A percentile compares a stretch with the other conserved stretches of the same genome.
Evolutionary conservation across 1,140 invertebrate genomes (phyloP).

Genomic region (Aphidius gifuensis): DNA sequence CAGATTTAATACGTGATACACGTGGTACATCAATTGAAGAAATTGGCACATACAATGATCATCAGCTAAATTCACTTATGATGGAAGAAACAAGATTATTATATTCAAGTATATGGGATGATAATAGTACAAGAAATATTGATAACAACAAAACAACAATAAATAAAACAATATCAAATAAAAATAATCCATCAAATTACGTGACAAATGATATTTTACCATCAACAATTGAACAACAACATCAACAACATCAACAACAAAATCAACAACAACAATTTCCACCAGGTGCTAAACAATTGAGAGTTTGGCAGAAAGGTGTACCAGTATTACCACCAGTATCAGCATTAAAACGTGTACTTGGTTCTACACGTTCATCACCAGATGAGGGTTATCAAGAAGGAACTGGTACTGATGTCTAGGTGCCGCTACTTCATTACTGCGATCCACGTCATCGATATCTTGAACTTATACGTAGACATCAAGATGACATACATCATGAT

Average conservation of each 20-base stretch:
- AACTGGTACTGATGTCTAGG: conserved; percentile 85
- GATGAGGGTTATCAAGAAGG: conserved; percentile 91
- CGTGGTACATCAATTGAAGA: conserved; percentile 41
- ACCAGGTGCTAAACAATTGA: conserved; percentile 70
- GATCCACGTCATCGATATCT: conserved; percentile 43
- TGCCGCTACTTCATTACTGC: conserved; percentile 48
- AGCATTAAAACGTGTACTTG: conserved; percentile 73
- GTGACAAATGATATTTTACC: conserved; percentile 73
- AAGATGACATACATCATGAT: conserved; percentile 27
- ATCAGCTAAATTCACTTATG: conserved; percentile 52
- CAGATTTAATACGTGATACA: conserved; percentile 79
- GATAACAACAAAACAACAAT: conserved; percentile 8
- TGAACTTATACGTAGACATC: conserved; percentile 43
- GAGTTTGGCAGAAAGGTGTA: conserved; percentile 81
- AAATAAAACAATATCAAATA: conserved; percentile 28
- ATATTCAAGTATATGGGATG: conserved; percentile 62
- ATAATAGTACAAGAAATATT: conserved; percentile 51
- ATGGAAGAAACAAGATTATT: conserved; percentile 75
- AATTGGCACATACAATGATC: conserved; percentile 35
- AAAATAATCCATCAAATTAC: conserved; percentile 50
- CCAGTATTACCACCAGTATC: conserved; percentile 79
- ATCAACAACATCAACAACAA: too few relatives aligned
- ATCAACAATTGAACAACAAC: conserved; percentile 34
- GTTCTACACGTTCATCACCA: conserved; percentile 73
- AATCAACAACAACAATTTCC: conserved; percentile 37